These are phyloP conservation scores for Ectobius pallidus DNA, from an alignment of 2,888 invertebrate species.

Conservation along the genomic window DNA sequence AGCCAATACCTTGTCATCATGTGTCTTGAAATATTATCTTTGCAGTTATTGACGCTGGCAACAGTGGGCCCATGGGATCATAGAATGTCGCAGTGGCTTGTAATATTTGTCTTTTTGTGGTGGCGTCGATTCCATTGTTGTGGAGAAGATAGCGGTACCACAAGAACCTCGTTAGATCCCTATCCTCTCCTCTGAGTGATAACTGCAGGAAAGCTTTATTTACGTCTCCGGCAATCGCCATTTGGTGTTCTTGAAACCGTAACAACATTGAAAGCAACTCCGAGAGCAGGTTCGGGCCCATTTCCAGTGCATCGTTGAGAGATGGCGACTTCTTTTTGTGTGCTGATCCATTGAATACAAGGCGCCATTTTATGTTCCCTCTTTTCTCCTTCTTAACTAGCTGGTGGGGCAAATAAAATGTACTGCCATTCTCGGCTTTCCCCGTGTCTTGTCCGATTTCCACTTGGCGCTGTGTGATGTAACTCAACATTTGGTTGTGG, in stretches of 20 bases:
- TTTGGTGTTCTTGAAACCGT: neutral
- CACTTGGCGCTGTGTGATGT: neutral
- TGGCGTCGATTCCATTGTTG: neutral
- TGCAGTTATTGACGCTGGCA: neutral
- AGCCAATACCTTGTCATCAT: neutral
- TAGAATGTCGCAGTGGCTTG: no score
- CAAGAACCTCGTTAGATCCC: neutral
- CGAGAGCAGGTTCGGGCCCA: conserved; percentile 1
- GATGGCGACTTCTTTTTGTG: neutral
- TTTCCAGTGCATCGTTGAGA: conserved; percentile 6
- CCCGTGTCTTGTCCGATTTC: neutral
- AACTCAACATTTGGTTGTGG: neutral
- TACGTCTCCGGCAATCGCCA: neutral
- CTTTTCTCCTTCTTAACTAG: neutral
- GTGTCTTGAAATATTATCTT: conserved; percentile 18
- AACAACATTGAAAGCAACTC: neutral
- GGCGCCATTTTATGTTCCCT: neutral
- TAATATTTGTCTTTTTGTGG: no score
- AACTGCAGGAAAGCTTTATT: conserved; percentile 14
- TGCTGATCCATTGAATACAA: neutral
- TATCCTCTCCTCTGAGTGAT: neutral
- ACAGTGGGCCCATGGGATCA: neutral
- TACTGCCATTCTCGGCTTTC: neutral
- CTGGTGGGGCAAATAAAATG: conserved; percentile 3
- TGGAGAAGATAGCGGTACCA: neutral